Evolutionary conservation across 2,888 invertebrate species (phyloP).

Genomic region (Spatulosminthurus flaviceps): DNA sequence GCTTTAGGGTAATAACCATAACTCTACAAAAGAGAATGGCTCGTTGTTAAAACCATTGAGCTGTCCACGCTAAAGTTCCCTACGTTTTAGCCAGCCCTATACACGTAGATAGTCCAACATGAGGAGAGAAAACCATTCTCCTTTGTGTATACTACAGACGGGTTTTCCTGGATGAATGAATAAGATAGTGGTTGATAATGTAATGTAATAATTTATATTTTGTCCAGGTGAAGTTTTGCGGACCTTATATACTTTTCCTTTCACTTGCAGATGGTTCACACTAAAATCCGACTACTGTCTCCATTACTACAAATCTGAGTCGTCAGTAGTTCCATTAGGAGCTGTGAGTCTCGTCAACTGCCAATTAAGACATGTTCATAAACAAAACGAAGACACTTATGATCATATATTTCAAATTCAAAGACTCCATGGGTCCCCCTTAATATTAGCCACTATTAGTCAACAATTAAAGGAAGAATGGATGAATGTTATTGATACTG

Average conservation of each 20-base stretch:
- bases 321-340: conserved; percentile 52
- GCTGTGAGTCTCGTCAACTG: conserved; percentile 48
- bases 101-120: too few relatives aligned
- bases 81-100: too few relatives aligned
- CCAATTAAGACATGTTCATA: conserved; percentile 34
- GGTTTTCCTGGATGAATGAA: too few relatives aligned
- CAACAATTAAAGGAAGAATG: conserved; percentile 39
- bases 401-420: conserved; percentile 47
- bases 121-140: too few relatives aligned
- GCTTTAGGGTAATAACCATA: not conserved
- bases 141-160: too few relatives aligned
- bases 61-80: not conserved
- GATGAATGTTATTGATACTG: conserved; percentile 47
- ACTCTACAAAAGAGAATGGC: not conserved
- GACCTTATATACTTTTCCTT: not conserved
- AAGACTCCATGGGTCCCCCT: conserved; percentile 37
- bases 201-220: not conserved
- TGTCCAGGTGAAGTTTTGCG: not conserved
- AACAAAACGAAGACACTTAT: conserved; percentile 24
- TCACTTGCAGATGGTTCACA: conserved; percentile 79
- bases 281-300: conserved; percentile 91
- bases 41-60: not conserved
- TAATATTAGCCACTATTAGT: conserved; percentile 33
- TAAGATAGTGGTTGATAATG: too few relatives aligned
- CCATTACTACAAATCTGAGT: conserved; percentile 89